Evolutionary conservation across 2,888 invertebrate genomes (phyloP).

Genomic region (Brachyptera risi): DNA sequence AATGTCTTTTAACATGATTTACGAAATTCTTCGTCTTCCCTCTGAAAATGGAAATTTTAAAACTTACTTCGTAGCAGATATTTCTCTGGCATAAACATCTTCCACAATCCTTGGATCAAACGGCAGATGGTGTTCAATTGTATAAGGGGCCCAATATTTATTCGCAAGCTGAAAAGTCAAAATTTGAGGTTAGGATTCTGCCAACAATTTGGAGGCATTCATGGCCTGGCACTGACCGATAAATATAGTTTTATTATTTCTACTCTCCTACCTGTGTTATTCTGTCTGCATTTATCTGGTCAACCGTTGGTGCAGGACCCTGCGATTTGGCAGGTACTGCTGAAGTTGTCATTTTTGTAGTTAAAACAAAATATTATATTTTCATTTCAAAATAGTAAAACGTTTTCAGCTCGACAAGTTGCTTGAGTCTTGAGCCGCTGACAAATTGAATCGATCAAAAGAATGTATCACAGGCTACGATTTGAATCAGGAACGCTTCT

Average conservation of each 20-base stretch:
- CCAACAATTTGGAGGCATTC: background rate
- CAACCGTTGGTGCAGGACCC: constrained; percentile 70
- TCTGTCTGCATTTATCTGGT: constrained; percentile 85
- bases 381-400: no score
- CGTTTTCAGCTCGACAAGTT: no score
- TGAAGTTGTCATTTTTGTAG: constrained; percentile 12
- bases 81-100: constrained; percentile 84
- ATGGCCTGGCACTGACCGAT: no score
- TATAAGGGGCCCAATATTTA: constrained; percentile 90
- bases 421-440: no score
- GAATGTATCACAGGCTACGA: no score
- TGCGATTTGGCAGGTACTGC: constrained; percentile 36
- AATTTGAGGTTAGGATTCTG: constrained; percentile 23
- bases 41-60: no score
- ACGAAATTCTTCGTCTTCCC: no score
- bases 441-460: no score
- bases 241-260: constrained; percentile 28
- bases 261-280: constrained; percentile 72
- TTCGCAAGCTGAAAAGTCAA: constrained; percentile 68
- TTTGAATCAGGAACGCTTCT: no score
- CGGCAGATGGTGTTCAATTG: constrained; percentile 63
- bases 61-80: constrained; percentile 73
- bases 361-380: no score
- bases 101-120: constrained; percentile 79
- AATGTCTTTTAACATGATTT: no score